These are phyloP conservation scores for Tauraco erythrolophus DNA, from an alignment of 2,113 vertebrate species.

Conservation along the genomic window DNA sequence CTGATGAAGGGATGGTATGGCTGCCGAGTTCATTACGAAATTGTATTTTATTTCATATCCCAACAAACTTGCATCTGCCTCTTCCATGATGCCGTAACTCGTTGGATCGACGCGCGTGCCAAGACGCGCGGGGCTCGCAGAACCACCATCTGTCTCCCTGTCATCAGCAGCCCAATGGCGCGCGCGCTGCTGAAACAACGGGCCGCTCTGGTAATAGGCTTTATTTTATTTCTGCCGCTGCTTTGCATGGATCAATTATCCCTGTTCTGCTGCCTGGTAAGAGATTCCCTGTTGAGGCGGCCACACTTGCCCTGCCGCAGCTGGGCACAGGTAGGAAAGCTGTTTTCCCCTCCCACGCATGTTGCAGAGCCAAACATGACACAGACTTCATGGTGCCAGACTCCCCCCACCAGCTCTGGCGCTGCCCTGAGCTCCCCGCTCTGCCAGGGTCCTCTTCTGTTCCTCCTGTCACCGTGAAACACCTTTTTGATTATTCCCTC, in stretches of 20 bases:
- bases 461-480: neutral
- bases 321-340: neutral
- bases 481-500: neutral
- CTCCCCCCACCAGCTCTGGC: neutral
- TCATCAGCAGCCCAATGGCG: constrained; percentile 14
- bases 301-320: neutral
- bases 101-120: constrained; percentile 51
- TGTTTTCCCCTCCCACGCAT: neutral
- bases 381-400: neutral
- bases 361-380: neutral
- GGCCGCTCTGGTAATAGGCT: neutral
- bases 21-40: constrained; percentile 43
- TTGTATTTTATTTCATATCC: constrained; percentile 63
- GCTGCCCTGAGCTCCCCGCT: neutral
- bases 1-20: neutral
- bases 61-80: constrained; percentile 71
- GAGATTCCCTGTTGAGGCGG: neutral
- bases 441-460: neutral
- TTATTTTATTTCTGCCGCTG: constrained; percentile 27
- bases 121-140: constrained; percentile 48
- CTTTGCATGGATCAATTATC: constrained; percentile 11
- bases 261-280: neutral
- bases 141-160: constrained; percentile 66
- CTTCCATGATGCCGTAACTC: constrained; percentile 66
- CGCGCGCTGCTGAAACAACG: constrained; percentile 9